These are phyloP conservation scores for Anomalospiza imberbis DNA, from an alignment of 2,797 vertebrate genomes.

Conservation along the genomic window DNA sequence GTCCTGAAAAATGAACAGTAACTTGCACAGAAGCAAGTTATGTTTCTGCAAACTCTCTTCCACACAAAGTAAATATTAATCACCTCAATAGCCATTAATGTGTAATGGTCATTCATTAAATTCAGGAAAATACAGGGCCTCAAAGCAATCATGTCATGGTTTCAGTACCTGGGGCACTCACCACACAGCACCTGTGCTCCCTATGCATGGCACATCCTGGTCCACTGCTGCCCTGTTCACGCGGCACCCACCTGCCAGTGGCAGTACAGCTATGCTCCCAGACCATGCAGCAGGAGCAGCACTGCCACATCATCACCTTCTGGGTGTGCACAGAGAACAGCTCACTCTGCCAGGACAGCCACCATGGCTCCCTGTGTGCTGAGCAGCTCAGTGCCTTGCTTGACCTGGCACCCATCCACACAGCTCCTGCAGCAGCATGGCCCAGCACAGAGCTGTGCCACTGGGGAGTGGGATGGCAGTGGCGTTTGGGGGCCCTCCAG, in stretches of 20 bases:
- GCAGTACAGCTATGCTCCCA: neutral
- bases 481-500: neutral
- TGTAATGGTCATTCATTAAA: neutral
- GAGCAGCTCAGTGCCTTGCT: rapidly evolving
- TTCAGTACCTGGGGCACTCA: neutral
- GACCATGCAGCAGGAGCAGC: neutral
- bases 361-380: neutral
- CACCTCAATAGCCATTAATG: neutral
- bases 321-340: neutral
- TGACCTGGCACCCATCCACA: rapidly evolving
- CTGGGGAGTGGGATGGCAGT: neutral
- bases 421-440: rapidly evolving
- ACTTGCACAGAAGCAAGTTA: neutral
- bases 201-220: rapidly evolving
- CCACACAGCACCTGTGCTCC: no score
- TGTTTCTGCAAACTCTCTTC: neutral
- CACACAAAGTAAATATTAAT: conserved; percentile 3
- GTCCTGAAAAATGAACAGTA: conserved; percentile 17
- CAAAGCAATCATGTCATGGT: neutral
- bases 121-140: neutral
- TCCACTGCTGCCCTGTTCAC: neutral
- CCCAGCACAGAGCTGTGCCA: neutral
- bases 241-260: neutral
- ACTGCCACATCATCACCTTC: neutral
- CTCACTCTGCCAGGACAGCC: neutral